phyloP scores from a whole-genome alignment of 2,888 invertebrate species.

The Trilocha varians region DNA sequence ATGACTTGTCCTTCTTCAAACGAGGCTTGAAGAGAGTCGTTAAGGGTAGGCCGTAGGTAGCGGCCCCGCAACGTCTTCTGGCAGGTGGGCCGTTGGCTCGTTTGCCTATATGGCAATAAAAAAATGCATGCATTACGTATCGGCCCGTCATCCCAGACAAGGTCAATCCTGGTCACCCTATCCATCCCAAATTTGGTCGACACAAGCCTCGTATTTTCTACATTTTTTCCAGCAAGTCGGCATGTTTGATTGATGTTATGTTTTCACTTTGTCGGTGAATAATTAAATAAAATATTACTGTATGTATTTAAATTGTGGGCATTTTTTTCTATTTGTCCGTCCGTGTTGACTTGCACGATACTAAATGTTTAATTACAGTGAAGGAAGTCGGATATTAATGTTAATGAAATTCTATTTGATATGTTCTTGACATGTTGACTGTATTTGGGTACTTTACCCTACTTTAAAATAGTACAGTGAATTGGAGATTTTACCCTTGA shows the following conservation, averaged over 20 bases:
- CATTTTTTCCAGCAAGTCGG: constrained; percentile 24
- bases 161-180: background rate
- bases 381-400: too few relatives aligned
- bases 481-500: too few relatives aligned
- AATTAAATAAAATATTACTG: constrained; percentile 32
- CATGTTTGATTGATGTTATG: constrained; percentile 40
- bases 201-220: constrained; percentile 20
- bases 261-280: constrained; percentile 45
- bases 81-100: too few relatives aligned
- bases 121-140: too few relatives aligned
- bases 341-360: constrained; percentile 2
- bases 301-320: background rate
- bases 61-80: too few relatives aligned
- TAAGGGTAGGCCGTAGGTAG: too few relatives aligned
- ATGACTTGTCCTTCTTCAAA: too few relatives aligned
- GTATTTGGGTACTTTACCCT: background rate
- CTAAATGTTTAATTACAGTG: background rate
- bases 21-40: too few relatives aligned
- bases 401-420: too few relatives aligned
- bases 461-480: too few relatives aligned
- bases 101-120: too few relatives aligned
- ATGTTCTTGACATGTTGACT: background rate
- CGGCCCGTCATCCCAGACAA: too few relatives aligned
- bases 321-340: constrained; percentile 2
- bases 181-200: constrained; percentile 21